A percentile compares a stretch with the other conserved stretches of the same genome.
These are phyloP conservation scores for Drosophila prolongata DNA, from an alignment of 2,888 invertebrate genomes.

Conservation along the genomic window DNA sequence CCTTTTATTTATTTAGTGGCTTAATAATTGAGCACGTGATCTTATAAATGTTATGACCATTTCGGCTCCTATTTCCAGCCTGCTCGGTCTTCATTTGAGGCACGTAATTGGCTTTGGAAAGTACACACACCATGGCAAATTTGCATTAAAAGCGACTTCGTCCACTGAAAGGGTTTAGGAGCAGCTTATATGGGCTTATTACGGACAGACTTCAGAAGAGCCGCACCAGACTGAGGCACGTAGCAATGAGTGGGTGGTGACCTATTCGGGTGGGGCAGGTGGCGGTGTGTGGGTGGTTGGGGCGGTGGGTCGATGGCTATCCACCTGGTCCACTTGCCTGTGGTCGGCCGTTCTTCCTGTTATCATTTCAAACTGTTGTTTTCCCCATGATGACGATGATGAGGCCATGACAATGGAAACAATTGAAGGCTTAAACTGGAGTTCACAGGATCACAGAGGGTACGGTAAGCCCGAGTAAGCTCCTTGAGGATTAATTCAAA, in stretches of 20 bases:
- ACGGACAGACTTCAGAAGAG: conserved; percentile 26
- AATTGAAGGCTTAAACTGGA: conserved; percentile 23
- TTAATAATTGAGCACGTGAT: conserved; percentile 79
- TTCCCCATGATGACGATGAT: conserved; percentile 25
- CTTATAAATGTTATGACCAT: conserved; percentile 70
- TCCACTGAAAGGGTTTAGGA: conserved; percentile 70
- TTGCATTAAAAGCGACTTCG: conserved; percentile 71
- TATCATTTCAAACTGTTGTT: conserved; percentile 48
- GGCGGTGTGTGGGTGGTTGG: neutral
- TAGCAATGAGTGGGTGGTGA: conserved; percentile 28
- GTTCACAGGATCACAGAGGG: conserved; percentile 8
- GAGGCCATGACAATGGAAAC: conserved; percentile 27
- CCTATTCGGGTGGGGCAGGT: conserved; percentile 33
- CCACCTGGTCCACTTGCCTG: conserved; percentile 15
- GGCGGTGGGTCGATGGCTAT: neutral
- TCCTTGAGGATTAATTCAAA: conserved; percentile 7
- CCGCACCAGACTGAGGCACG: conserved; percentile 25
- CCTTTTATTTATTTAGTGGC: conserved; percentile 79
- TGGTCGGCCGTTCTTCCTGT: conserved; percentile 43
- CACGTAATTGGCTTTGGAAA: conserved; percentile 78
- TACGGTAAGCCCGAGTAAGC: neutral
- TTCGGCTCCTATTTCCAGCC: conserved; percentile 20
- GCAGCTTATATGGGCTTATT: conserved; percentile 73
- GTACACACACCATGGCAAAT: conserved; percentile 68
- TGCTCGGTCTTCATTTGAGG: conserved; percentile 58